Evolutionary conservation across 2,888 invertebrate species (phyloP).

Genomic region (Pomacea canaliculata): DNA sequence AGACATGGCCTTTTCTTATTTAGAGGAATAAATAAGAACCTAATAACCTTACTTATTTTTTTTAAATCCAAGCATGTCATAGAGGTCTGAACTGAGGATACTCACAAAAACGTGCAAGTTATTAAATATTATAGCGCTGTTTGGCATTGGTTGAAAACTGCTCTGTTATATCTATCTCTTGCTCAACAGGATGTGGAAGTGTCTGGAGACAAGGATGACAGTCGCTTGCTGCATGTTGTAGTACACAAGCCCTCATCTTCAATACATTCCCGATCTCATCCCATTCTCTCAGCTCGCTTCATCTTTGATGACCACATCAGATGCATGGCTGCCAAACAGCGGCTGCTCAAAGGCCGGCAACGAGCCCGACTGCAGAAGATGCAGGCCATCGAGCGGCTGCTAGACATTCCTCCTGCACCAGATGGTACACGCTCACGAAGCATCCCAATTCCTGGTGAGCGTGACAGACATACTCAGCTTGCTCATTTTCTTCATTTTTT

Average conservation of each 20-base stretch:
- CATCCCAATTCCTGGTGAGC: constrained; percentile 55
- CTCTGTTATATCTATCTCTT: background rate
- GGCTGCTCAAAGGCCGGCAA: constrained; percentile 75
- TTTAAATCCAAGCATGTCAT: too few species aligned
- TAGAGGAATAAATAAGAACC: too few species aligned
- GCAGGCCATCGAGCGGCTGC: constrained; percentile 91
- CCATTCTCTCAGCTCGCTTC: constrained; percentile 74
- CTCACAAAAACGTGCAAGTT: too few species aligned
- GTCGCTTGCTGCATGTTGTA: constrained; percentile 92
- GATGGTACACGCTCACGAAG: constrained; percentile 39
- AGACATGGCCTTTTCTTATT: too few species aligned
- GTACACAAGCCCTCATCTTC: constrained; percentile 82
- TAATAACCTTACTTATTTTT: too few species aligned
- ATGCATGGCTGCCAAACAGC: constrained; percentile 99
- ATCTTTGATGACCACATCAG: constrained; percentile 98
- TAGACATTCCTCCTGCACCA: constrained; percentile 75
- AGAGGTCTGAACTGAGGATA: too few species aligned
- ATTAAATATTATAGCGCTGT: too few species aligned
- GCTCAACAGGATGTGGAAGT: constrained; percentile 87
- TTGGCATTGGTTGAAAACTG: background rate
- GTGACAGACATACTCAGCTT: background rate
- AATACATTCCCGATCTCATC: constrained; percentile 69
- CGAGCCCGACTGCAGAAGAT: constrained; percentile 97
- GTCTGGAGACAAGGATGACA: constrained; percentile 95
- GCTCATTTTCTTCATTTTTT: background rate